Conservation (phyloP, 2,888 invertebrate genomes). For the Idaea aversata region DNA sequence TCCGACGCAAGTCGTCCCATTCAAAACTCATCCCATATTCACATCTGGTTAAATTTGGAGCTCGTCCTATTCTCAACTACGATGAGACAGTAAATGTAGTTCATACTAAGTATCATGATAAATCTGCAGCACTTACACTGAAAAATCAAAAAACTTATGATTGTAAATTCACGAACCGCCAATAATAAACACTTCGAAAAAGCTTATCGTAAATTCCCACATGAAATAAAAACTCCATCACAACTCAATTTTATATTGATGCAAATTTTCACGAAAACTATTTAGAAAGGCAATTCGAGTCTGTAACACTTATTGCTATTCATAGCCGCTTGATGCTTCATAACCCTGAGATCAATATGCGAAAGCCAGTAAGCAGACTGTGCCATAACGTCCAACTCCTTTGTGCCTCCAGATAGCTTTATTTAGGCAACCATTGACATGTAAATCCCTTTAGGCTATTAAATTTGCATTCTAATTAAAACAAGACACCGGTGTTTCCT, state of each 20-base stretch:
- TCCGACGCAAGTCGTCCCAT: no score
- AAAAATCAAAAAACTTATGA: no score
- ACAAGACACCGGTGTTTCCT: slow-evolving; percentile 57
- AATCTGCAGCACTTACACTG: no score
- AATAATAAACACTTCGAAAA: no score
- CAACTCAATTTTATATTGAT: slow-evolving; percentile 11
- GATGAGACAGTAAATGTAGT: no score
- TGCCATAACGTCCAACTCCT: slow-evolving; percentile 46
- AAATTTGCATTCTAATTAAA: slow-evolving; percentile 79
- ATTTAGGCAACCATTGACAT: slow-evolving; percentile 76
- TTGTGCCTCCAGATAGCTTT: slow-evolving; percentile 68
- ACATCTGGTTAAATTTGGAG: no score
- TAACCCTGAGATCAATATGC: slow-evolving; percentile 59
- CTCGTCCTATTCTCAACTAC: no score
- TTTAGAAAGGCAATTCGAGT: slow-evolving; percentile 33
- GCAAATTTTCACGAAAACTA: slow-evolving; percentile 28
- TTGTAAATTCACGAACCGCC: no score
- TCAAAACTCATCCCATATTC: no score
- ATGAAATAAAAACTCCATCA: slow-evolving; percentile 7
- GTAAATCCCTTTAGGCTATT: slow-evolving; percentile 75
- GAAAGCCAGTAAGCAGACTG: slow-evolving; percentile 46
- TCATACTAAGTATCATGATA: no score
- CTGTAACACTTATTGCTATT: slow-evolving; percentile 49
- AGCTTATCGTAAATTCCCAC: neutral
- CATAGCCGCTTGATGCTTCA: slow-evolving; percentile 47